These are phyloP conservation scores for Drosophila acutilabella DNA, from an alignment of 2,888 invertebrate species.

Conservation along the genomic window DNA sequence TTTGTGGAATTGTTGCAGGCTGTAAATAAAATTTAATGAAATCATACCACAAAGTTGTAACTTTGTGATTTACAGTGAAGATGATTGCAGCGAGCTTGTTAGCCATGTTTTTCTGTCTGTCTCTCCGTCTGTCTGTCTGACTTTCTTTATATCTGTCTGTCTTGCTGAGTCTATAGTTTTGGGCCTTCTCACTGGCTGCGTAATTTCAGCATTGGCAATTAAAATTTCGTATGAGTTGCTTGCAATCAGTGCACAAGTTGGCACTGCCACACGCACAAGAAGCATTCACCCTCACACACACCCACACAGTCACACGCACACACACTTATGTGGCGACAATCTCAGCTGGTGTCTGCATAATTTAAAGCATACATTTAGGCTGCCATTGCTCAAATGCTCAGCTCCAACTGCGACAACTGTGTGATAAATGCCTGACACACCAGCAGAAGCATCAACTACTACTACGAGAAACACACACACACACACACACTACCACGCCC, in stretches of 20 bases:
- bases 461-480: conserved; percentile 14
- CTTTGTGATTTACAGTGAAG: conserved; percentile 72
- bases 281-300: conserved; percentile 13
- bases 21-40: conserved; percentile 80
- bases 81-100: conserved; percentile 67
- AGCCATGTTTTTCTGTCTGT: conserved; percentile 52
- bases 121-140: not conserved
- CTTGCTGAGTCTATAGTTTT: conserved; percentile 35
- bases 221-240: conserved; percentile 82
- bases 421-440: conserved; percentile 73
- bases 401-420: conserved; percentile 69
- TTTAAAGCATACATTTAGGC: conserved; percentile 81
- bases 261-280: conserved; percentile 55
- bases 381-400: conserved; percentile 54
- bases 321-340: conserved; percentile 53
- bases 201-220: conserved; percentile 81
- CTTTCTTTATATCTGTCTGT: not conserved
- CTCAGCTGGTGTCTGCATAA: conserved; percentile 81
- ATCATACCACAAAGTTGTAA: conserved; percentile 74
- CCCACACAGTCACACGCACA: conserved; percentile 20
- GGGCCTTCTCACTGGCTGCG: conserved; percentile 52
- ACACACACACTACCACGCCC: conserved; percentile 12
- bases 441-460: not conserved
- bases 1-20: conserved; percentile 51
- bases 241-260: conserved; percentile 78